Conservation (phyloP, 2,888 invertebrate species). For the Agrochola macilenta region DNA sequence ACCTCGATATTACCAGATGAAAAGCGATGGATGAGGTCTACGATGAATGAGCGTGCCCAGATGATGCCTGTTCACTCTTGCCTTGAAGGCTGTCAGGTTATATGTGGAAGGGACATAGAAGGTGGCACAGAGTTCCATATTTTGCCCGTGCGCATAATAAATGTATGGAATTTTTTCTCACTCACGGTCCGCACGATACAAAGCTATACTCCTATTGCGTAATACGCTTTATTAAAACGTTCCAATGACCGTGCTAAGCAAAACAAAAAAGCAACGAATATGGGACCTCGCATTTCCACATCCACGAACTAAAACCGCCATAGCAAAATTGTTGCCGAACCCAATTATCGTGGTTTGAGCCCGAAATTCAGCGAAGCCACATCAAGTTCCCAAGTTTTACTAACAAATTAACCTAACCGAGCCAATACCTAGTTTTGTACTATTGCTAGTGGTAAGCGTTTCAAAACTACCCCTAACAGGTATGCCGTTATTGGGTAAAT, state of each 20-base stretch:
- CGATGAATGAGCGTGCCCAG: no score
- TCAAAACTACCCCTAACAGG: constrained; percentile 56
- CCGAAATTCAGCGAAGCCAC: constrained; percentile 70
- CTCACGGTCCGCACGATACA: not conserved
- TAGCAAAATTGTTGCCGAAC: constrained; percentile 81
- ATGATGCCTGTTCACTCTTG: not conserved
- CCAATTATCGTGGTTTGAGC: constrained; percentile 78
- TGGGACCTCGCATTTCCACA: constrained; percentile 61
- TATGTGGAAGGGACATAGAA: not conserved
- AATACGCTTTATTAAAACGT: constrained; percentile 47
- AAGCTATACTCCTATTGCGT: not conserved
- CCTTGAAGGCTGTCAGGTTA: not conserved
- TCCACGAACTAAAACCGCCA: constrained; percentile 68
- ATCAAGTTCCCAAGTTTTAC: constrained; percentile 71
- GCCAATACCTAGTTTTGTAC: constrained; percentile 73
- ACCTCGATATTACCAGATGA: not conserved
- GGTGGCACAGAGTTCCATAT: not conserved
- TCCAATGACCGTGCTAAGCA: constrained; percentile 40
- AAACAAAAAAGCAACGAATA: constrained; percentile 69
- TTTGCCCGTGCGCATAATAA: not conserved
- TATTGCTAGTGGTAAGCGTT: constrained; percentile 68
- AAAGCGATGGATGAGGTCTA: not conserved
- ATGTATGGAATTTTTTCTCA: not conserved
- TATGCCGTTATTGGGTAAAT: constrained; percentile 61
- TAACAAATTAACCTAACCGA: constrained; percentile 68